phyloP scores from a whole-genome alignment of 2,797 vertebrate genomes.

The Silurus lanzhouensis region DNA sequence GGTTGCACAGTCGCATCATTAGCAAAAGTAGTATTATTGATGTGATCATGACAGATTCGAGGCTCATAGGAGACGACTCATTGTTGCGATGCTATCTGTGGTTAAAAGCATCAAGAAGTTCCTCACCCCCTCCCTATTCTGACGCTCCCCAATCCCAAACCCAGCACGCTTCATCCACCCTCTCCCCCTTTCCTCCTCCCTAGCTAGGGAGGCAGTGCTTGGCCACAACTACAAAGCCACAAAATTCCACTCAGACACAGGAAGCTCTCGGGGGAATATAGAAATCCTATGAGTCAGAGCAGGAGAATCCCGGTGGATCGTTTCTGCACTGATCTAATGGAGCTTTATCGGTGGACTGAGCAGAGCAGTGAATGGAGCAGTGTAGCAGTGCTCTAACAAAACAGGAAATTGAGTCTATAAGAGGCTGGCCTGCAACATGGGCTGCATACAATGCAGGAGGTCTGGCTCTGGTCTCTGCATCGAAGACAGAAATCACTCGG shows the following conservation, averaged over 20 bases:
- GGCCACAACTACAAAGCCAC: constrained; percentile 78
- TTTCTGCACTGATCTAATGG: constrained; percentile 76
- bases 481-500: constrained; percentile 53
- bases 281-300: constrained; percentile 84
- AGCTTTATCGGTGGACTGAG: constrained; percentile 68
- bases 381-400: constrained; percentile 71
- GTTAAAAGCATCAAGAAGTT: constrained; percentile 67
- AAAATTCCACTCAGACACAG: constrained; percentile 76
- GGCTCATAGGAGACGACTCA: constrained; percentile 33
- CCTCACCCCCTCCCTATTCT: constrained; percentile 29
- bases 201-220: constrained; percentile 55
- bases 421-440: constrained; percentile 53
- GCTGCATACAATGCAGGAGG: constrained; percentile 44
- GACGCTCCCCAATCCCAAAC: constrained; percentile 34
- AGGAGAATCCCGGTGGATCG: constrained; percentile 78
- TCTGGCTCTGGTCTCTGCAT: constrained; percentile 61
- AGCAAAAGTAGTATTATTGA: constrained; percentile 27
- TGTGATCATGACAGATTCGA: constrained; percentile 25
- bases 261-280: constrained; percentile 80
- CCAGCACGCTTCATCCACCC: constrained; percentile 34
- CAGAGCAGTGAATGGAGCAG: constrained; percentile 69
- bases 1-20: constrained; percentile 1
- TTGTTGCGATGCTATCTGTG: constrained; percentile 64
- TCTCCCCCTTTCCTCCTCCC: constrained; percentile 39
- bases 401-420: constrained; percentile 75